Conservation (phyloP, 2,797 vertebrate species). For the Cyprinodon diabolis region DNA sequence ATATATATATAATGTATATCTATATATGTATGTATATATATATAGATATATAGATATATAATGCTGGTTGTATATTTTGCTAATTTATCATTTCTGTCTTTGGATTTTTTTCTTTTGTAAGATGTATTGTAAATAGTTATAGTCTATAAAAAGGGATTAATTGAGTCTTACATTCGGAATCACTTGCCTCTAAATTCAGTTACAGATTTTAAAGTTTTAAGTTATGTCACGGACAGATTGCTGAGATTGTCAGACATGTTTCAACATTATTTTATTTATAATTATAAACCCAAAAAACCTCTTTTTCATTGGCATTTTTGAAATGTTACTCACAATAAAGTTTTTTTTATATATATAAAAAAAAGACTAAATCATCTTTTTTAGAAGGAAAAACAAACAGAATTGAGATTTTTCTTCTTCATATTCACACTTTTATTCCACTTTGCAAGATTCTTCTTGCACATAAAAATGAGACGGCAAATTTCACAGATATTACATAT, state of each 20-base stretch:
- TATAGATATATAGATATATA: not conserved
- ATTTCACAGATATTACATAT: constrained; percentile 53
- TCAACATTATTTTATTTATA: constrained; percentile 1
- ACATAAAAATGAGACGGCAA: constrained; percentile 72
- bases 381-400: not conserved
- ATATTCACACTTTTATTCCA: constrained; percentile 70
- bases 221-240: no score
- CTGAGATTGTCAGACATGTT: not conserved
- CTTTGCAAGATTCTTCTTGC: constrained; percentile 70
- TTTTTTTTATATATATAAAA: constrained; percentile 18
- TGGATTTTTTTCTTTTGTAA: not conserved
- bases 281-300: constrained; percentile 2
- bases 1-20: no score
- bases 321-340: constrained; percentile 26
- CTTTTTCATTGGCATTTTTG: constrained; percentile 36
- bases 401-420: constrained; percentile 29
- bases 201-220: constrained; percentile 12
- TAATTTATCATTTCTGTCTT: constrained; percentile 12
- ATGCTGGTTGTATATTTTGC: no score
- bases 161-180: not conserved
- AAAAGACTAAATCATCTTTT: not conserved
- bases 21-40: no score
- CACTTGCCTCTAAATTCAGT: constrained; percentile 21
- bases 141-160: no score
- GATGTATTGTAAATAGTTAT: no score